Base-by-base conservation (phyloP, 92 coral and sea anemone species). In the Anthopleura xanthogrammica region DNA sequence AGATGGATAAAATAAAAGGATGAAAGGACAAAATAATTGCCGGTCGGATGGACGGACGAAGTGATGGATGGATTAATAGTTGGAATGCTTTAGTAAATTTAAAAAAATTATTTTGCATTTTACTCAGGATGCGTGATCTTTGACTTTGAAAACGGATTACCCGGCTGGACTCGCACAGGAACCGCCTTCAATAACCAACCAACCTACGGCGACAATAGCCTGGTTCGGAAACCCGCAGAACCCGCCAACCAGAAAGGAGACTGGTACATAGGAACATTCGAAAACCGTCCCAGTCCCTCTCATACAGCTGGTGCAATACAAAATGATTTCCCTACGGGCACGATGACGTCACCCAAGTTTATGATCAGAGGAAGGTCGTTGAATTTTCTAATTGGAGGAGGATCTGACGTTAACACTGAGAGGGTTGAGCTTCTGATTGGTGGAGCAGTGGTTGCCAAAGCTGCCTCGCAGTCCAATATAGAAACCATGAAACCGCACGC, bases 81-180 rank as follows among this genome's bases (percentile, higher is more conserved):
- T 29, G 36, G 36, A 29, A 29, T 29, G 36, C 36, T 29, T 29
- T 29, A 29, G 36, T 29, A 29, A 29, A 29, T 29, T 10, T 5
- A 57, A 57, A 57, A 13, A 0, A 0, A 3, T 13, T 3, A 57
- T 57, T 57, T 57, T 12, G 19, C 7, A 9, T 5, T 71, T 36
- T 3, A 24, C 19, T 11, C 23, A 75, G 78, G 52, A 5, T 75
- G 78, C 20, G 78, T 52, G 22, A 16, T 75, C 36, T 75, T 87
- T 57, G 87, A 83, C 77, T 90, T 90, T 60, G 78, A 46, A 46
- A 4, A 46, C 50, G 50, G 50, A 46, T 46, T 46, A 46, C 50
- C 50, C 7, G 50, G 50, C 52, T 75, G 78, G 78, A 75, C 78
- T 19, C 22, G 22, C 22, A 75, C 78, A 36, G 78, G 78, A 36